Evolutionary conservation across 35 echinoderm and acorn worm species (phyloP), one percentile per base, ranked within the genome.

Genomic region (Ophioderma brevispina): DNA sequence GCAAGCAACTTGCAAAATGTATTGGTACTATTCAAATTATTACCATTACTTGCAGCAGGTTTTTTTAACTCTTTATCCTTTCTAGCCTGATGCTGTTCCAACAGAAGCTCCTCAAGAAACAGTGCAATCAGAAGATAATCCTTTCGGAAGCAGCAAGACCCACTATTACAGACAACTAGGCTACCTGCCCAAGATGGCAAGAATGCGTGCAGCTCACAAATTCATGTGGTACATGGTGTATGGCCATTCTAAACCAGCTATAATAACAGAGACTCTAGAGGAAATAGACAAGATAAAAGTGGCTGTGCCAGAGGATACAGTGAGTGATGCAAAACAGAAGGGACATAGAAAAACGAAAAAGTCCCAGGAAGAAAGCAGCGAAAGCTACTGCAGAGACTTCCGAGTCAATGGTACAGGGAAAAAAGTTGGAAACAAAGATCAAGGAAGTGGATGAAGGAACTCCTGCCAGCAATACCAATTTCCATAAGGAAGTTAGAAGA

Each of bases 211-310:
- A 17, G 25, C 43, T 36, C 87, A 89, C 41, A 37, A 21, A 19
- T 89, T 80, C 77, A 36, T 89, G 46, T 89, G 87, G 87, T 81
- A 89, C 37, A 17, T 89, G 30, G 76, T 81, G 25, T 89, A 89
- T 80, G 87, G 87, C 1, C 32, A 81, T 32, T 35, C 15, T 85
- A 32, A 64, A 21, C 31, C 52, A 85, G 49, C 33, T 64, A 64
- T 33, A 34, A 75, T 11, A 55, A 75, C 11, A 55, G 52, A 40
- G 36, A 32, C 34, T 25, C 15, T 70, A 8, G 3, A 30, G 4
- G 59, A 70, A 15, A 70, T 70, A 13, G 59, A 70, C 10, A 25
- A 8, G 10, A 25, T 70, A 70, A 6, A 30, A 70, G 6, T 70
- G n/a, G 59, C 41, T 70, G 59, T 4, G 46, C 8, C 46, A 52